Conservation (phyloP, 2,797 vertebrate genomes). For the Phoxinus dragarum region DNA sequence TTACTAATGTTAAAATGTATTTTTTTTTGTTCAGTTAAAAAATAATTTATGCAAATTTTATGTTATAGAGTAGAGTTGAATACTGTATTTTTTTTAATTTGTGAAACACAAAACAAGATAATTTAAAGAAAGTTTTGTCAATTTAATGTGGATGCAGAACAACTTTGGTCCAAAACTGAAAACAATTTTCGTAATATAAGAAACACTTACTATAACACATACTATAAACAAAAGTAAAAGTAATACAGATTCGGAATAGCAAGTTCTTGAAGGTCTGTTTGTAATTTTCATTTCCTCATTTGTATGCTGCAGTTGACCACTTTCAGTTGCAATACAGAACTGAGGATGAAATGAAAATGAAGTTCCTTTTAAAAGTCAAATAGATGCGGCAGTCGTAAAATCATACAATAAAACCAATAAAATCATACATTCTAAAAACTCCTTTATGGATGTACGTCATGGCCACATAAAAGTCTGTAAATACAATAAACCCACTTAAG, state of each 20-base stretch:
- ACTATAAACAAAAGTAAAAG: too few relatives aligned
- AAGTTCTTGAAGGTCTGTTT: too few relatives aligned
- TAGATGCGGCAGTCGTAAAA: neutral
- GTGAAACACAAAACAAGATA: neutral
- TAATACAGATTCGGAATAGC: too few relatives aligned
- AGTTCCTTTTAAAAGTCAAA: neutral
- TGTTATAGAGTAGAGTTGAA: neutral
- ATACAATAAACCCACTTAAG: neutral
- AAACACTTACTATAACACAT: too few relatives aligned
- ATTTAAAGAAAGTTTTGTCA: neutral
- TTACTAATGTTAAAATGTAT: neutral
- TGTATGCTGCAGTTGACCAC: neutral
- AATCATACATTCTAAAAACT: neutral
- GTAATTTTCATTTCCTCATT: neutral
- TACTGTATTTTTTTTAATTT: neutral
- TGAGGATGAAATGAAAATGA: neutral
- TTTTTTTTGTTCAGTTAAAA: neutral
- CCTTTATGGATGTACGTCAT: neutral
- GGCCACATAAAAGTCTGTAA: neutral
- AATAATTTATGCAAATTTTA: neutral
- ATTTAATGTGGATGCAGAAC: neutral
- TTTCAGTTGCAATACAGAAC: neutral
- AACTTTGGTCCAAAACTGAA: neutral
- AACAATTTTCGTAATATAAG: neutral
- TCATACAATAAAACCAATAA: neutral